Base-by-base conservation (phyloP, 2,888 invertebrate genomes). In the Teleogryllus oceanicus region DNA sequence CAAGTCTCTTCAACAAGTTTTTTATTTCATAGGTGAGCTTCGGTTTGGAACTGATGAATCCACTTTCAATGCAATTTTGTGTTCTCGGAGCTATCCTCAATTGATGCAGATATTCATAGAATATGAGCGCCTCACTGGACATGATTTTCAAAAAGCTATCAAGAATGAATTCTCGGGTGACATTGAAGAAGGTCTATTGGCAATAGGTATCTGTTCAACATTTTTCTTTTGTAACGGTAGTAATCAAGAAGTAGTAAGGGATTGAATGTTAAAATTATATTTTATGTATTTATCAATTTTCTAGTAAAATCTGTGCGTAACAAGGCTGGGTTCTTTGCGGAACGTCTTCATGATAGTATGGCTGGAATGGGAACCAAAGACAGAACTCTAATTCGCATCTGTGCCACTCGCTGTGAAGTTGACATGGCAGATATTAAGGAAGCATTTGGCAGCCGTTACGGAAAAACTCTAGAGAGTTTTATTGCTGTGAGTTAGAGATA, bases 311-410 rank as follows among this genome's bases (percentile, higher is more conserved):
- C 93, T 83, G 93, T 94, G 1, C 92, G 92, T 85, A 94, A 95
- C 87, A 92, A 93, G 87, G 90, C 94, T 0, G 90, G 91, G 62
- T 97, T 93, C 89, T 97, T 96, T 88, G 97, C 97, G 0, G 93
- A 94, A 85, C 92, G 94, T 76, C 89, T 97, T 79, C 92, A 96
- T 87, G 93, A 94, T 85, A 92, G 94, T 79, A 96, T 97, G 95
- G 94, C 94, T 85, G 97, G 97, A 8, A 87, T 94, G 83, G 97
- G 97, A 81, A 97, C 97, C 8, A 94, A 95, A 85, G 97, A 97
- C 86, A 90, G 91, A 78, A 93, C 94, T 84, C 89, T 97, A 83
- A 96, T 97, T 84, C 92, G 97, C 85, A 89, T 97, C 80, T 90
- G 96, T 84, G 93, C 95, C 78, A 94, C 95, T 1, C 91, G 96